These are phyloP conservation scores for Pentamera pediparva DNA, from an alignment of 53 echinoderm and acorn worm species.

Conservation along the genomic window DNA sequence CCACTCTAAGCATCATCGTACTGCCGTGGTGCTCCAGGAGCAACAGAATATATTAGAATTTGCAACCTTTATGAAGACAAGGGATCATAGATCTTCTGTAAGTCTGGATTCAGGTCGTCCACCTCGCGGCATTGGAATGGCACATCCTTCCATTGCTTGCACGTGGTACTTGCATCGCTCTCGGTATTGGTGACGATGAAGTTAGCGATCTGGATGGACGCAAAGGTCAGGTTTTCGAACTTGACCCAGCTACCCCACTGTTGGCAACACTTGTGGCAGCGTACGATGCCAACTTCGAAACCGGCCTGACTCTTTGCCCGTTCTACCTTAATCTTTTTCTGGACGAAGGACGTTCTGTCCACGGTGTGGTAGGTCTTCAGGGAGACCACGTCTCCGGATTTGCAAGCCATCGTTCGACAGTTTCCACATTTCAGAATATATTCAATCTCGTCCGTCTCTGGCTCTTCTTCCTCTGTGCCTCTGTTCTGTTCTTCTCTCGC, in stretches of 20 bases:
- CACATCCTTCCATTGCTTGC: slow-evolving; percentile 34
- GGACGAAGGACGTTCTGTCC: background rate
- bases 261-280: slow-evolving; percentile 43
- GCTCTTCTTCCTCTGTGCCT: background rate
- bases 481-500: slow-evolving; percentile 1
- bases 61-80: no score
- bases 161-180: background rate
- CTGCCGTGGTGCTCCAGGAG: no score
- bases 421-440: background rate
- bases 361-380: slow-evolving; percentile 13
- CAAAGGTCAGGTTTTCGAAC: slow-evolving; percentile 23
- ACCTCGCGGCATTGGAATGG: slow-evolving; percentile 20
- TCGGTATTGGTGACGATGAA: slow-evolving; percentile 29
- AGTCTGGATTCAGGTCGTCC: background rate
- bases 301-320: background rate
- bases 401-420: background rate
- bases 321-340: background rate
- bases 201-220: slow-evolving; percentile 21
- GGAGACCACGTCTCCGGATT: slow-evolving; percentile 1
- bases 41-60: no score
- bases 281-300: slow-evolving; percentile 29
- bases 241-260: slow-evolving; percentile 51
- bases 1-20: no score
- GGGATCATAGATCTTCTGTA: background rate
- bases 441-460: background rate